Conservation (phyloP, 2,113 vertebrate genomes). For the Eptesicus fuscus region DNA sequence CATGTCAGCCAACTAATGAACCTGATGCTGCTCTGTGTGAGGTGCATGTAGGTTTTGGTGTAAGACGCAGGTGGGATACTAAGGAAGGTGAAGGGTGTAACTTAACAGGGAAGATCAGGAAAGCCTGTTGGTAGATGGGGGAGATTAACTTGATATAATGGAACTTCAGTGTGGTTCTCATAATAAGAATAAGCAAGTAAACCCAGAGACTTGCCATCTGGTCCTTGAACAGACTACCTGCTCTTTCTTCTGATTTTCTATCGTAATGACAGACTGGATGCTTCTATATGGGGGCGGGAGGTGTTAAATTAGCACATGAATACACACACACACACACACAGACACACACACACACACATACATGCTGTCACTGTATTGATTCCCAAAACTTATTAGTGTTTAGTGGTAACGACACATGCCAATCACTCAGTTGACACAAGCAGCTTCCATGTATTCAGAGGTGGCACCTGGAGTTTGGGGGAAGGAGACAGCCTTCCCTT, state of each 20-base stretch:
- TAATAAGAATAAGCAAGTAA: not conserved
- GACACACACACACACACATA: not conserved
- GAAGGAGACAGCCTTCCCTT: not conserved
- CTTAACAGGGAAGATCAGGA: not conserved
- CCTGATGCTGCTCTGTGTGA: rapidly evolving
- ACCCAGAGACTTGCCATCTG: not conserved
- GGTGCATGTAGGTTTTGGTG: rapidly evolving
- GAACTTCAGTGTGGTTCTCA: not conserved
- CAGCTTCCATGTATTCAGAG: not conserved
- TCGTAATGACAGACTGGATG: not conserved
- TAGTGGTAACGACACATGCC: not conserved
- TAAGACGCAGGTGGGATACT: not conserved
- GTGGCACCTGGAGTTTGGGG: not conserved
- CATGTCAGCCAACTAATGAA: too few relatives aligned
- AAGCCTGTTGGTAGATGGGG: not conserved
- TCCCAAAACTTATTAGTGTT: not conserved
- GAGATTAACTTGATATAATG: not conserved
- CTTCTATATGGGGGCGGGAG: not conserved
- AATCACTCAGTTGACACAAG: not conserved
- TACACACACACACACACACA: too few relatives aligned
- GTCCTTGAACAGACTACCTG: not conserved
- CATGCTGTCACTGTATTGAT: not conserved
- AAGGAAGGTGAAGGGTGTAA: not conserved
- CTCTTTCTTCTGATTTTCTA: not conserved
- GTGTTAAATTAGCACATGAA: not conserved